Evolutionary conservation across 2,113 vertebrate species (phyloP).

Genomic region (Pteronura brasiliensis): DNA sequence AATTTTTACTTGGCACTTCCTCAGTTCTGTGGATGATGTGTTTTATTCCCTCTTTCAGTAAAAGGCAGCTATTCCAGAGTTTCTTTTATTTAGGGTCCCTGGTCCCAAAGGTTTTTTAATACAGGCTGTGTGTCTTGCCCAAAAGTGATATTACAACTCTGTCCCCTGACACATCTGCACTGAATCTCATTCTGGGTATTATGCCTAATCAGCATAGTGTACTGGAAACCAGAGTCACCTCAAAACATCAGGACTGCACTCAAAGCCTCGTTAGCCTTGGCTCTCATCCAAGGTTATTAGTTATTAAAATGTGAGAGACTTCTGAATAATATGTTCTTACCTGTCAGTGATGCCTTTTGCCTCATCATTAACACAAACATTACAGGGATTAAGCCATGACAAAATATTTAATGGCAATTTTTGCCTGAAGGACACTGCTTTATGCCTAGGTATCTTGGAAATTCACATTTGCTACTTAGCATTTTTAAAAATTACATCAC

Average conservation of each 20-base stretch:
- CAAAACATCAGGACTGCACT: not conserved
- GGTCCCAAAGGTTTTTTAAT: not conserved
- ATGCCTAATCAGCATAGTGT: not conserved
- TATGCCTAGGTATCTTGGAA: not conserved
- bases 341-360: not conserved
- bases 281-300: not conserved
- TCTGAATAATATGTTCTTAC: not conserved
- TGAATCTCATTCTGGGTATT: not conserved
- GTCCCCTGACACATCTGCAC: not conserved
- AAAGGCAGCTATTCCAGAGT: not conserved
- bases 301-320: not conserved
- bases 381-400: not conserved
- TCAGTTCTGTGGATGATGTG: not conserved
- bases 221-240: not conserved
- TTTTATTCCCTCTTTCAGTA: not conserved
- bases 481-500: not conserved
- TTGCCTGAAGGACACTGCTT: not conserved
- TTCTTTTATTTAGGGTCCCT: not conserved
- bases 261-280: not conserved
- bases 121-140: not conserved
- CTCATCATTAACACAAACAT: not conserved
- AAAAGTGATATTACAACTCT: not conserved
- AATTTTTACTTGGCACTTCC: not conserved
- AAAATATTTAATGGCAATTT: not conserved
- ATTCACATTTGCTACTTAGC: not conserved